Evolutionary conservation across 1,140 invertebrate species (phyloP), one percentile per base, ranked within the genome.

Genomic region (Plectus sambesii): DNA sequence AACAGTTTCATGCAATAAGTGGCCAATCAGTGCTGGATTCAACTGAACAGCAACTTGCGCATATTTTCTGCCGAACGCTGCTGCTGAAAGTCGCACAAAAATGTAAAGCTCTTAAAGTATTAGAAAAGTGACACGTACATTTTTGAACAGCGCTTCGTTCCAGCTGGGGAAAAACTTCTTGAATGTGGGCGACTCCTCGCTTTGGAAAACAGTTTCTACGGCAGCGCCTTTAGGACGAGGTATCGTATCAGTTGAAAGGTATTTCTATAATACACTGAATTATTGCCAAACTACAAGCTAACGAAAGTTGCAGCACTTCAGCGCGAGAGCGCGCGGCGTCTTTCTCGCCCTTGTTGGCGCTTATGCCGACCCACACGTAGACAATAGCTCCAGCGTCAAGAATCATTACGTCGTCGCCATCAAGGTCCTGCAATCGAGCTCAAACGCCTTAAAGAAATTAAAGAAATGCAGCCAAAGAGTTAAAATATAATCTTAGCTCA

Each of bases 321-420:
- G 80, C 74, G 42, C 80, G 76, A n/a, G 73, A 64, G 20, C 74
- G 59, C n/a, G 75, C 73, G 17, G 74, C 73, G 47, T 73, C 67
- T 49, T 77, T 81, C 57, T 84, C 82, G 40, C 80, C 74, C 22
- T 76, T 74, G 8, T 77, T 77, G n/a, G 82, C 78, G 19, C 79
- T 79, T 42, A 75, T 73, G 20, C 84, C 84, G 43, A 83, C 79
- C 72, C 83, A 89, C 0, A 88, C 79, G 60, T 80, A 84, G 42
- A 88, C 80, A 37, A 81, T 76, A 49, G 78, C 79, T 19, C 81
- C 80, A 20, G 79, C 74, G 70, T 90, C 87, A 52, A 90, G 69
- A 58, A 90, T 84, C 72, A 87, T 90, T 58, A 82, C 84, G 66
- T 90, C 87, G 2, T 85, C 85, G 47, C 79, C 76, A 54, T 81